Evolutionary conservation across 2,797 vertebrate species (phyloP).

Genomic region (Morus bassanus): DNA sequence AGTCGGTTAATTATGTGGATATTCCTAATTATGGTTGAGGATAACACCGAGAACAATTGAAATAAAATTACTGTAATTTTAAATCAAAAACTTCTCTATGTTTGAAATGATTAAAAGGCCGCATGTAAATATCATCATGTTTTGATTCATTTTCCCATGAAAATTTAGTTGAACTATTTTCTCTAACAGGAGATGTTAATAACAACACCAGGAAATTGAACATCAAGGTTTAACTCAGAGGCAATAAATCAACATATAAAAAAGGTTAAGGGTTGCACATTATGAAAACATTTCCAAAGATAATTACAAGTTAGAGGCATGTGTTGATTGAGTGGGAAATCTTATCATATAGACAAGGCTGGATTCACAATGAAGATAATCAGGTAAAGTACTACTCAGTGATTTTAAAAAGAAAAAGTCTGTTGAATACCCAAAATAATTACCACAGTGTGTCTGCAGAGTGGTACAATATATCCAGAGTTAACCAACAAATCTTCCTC

Average conservation of each 20-base stretch:
- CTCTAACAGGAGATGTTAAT: slow-evolving; percentile 17
- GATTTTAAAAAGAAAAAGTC: not conserved
- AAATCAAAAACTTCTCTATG: not conserved
- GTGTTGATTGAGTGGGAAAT: slow-evolving; percentile 48
- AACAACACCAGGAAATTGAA: slow-evolving; percentile 28
- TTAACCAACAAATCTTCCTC: not conserved
- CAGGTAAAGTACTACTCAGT: not conserved
- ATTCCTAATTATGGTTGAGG: slow-evolving; percentile 8
- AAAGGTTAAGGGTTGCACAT: slow-evolving; percentile 35
- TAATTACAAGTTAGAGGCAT: slow-evolving; percentile 41
- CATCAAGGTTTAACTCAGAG: slow-evolving; percentile 25
- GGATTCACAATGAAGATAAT: slow-evolving; percentile 12
- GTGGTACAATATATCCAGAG: not conserved
- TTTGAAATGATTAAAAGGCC: slow-evolving; percentile 10
- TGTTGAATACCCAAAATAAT: not conserved
- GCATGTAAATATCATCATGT: not conserved
- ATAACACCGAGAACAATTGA: slow-evolving; percentile 44
- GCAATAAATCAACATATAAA: slow-evolving; percentile 46
- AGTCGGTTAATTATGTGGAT: not conserved
- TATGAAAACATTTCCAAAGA: slow-evolving; percentile 35
- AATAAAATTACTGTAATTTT: slow-evolving; percentile 38
- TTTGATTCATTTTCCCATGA: slow-evolving; percentile 36
- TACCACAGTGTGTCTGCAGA: not conserved
- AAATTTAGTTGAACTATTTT: slow-evolving; percentile 6
- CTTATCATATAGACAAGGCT: not conserved